Evolutionary conservation across 2,797 vertebrate genomes (phyloP).

Genomic region (Danio kyathit): DNA sequence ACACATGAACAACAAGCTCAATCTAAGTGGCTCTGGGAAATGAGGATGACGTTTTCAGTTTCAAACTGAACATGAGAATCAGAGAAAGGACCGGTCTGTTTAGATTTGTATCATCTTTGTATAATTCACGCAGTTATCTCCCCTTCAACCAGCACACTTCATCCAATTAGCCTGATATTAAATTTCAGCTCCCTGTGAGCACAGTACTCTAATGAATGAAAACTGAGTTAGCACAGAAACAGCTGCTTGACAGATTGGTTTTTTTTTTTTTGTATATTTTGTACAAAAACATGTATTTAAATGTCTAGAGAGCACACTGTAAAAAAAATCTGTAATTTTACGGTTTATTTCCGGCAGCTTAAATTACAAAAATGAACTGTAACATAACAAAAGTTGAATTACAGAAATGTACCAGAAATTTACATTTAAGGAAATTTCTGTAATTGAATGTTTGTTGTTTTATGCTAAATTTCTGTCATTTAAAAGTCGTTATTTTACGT

Average conservation of each 20-base stretch:
- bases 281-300: too few relatives aligned
- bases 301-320: constrained; percentile 3
- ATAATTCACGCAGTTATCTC: constrained; percentile 37
- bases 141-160: constrained; percentile 28
- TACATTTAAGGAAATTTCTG: too few relatives aligned
- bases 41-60: background rate
- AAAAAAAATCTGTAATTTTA: too few relatives aligned
- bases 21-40: background rate
- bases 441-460: too few relatives aligned
- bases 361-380: too few relatives aligned
- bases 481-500: too few relatives aligned
- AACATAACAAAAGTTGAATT: too few relatives aligned
- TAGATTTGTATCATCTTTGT: background rate
- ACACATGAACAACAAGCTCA: background rate
- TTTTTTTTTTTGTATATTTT: too few relatives aligned
- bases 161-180: constrained; percentile 62
- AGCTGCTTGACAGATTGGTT: constrained; percentile 33
- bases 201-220: constrained; percentile 35
- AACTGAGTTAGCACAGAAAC: constrained; percentile 43
- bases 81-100: background rate
- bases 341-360: too few relatives aligned
- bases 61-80: constrained; percentile 1
- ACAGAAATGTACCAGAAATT: too few relatives aligned
- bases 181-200: constrained; percentile 65
- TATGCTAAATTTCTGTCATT: too few relatives aligned